Base-by-base conservation (phyloP, 2,888 invertebrate genomes). In the Mycalesis mineus region DNA sequence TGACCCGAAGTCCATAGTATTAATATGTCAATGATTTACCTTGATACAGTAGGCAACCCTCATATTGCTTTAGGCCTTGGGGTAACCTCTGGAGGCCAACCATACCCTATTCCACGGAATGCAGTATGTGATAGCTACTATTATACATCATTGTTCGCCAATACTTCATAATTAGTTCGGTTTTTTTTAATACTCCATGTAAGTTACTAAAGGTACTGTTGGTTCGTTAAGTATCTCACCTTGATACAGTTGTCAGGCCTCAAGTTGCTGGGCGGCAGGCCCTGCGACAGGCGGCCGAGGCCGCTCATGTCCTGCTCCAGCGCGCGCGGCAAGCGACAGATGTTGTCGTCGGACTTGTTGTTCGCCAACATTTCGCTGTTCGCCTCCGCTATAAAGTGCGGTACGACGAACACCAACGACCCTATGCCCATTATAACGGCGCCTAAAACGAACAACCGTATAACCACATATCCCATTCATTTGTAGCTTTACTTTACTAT, bases 351-450 rank as follows among this genome's bases (percentile, higher is more conserved):
- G 14, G 91, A 93, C 66, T 92, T 92, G 84, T 95, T 94, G 72
- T 92, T 91, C 66, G 92, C 88, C 64, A 91, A 87, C 68, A 93
- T 92, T 63, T 93, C 93, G 61, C 93, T 91, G 78, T 95, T 95
- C 57, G 93, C 92, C 79, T 95, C 95, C 58, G 95, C 95, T 53
- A 95, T 95, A 79, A 98, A 96, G 84, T 98, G 97, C 59, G 98
- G 98, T 73, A 98, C 92, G 87, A 97, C 96, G 82, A 98, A 98
- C 68, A 97, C 94, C 76, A 98, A 90, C 40, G 97, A 97, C 0
- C 98, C 98, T 71, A 97, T 92, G 60, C 97, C 97, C 96, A 97
- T 97, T 74, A 97, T 95, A 55, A 97, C 94, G 55, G 96, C 96
- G 73, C 96, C 95, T 94, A 72, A 59, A 80, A 81, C 15, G 15